A percentile compares a stretch with the other conserved stretches of the same genome.
Evolutionary conservation across 2,113 vertebrate species (phyloP).

Genomic region (Rhynchomys soricoides): DNA sequence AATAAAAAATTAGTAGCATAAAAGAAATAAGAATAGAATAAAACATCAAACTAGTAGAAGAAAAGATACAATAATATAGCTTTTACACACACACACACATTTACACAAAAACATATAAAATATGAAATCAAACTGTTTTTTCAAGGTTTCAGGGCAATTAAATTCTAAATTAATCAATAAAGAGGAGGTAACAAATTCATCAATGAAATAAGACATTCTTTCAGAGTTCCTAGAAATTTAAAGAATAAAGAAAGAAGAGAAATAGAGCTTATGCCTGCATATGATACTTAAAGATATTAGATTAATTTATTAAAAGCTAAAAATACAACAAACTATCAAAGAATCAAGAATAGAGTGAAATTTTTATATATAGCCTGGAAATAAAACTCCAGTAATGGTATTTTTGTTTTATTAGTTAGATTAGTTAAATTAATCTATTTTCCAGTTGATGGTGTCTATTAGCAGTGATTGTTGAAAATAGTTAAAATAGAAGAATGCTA

Average conservation of each 20-base stretch:
- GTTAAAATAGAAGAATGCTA: fast-evolving
- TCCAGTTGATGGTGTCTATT: not conserved
- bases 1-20: not conserved
- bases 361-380: not conserved
- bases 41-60: not conserved
- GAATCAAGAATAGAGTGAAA: not conserved
- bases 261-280: not conserved
- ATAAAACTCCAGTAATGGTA: not conserved
- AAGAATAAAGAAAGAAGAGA: not conserved
- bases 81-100: not conserved
- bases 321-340: not conserved
- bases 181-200: not conserved
- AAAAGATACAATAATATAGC: not conserved
- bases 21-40: not conserved
- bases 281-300: not conserved
- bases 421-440: not conserved
- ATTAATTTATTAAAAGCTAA: not conserved
- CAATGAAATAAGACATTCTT: not conserved
- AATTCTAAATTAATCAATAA: not conserved
- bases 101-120: not conserved
- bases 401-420: not conserved
- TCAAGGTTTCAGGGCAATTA: not conserved
- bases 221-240: not conserved
- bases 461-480: not conserved
- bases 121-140: not conserved